These are phyloP conservation scores for Graphium colonna DNA, from an alignment of 2,888 invertebrate species.

Conservation along the genomic window DNA sequence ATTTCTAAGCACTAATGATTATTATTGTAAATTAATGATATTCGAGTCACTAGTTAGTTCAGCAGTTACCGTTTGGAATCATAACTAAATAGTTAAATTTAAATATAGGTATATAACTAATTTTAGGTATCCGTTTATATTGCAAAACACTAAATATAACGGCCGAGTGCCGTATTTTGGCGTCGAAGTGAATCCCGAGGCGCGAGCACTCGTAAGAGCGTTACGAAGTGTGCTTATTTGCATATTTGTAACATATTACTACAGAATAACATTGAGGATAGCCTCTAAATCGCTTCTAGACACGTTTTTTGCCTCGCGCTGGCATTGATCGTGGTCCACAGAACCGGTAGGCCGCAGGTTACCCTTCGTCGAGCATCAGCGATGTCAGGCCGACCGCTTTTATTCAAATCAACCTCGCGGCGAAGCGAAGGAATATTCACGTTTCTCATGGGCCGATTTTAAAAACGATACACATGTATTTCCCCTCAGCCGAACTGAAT, in stretches of 20 bases:
- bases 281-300: conserved; percentile 59
- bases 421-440: conserved; percentile 20
- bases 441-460: background rate
- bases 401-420: conserved; percentile 42
- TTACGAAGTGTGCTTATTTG: conserved; percentile 17
- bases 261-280: conserved; percentile 28
- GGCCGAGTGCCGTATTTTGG: background rate
- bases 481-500: background rate
- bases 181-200: background rate
- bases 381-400: conserved; percentile 32
- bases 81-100: too few species aligned
- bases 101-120: too few species aligned
- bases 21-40: too few species aligned
- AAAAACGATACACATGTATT: background rate
- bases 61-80: too few species aligned
- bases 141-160: background rate
- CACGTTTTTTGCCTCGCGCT: conserved; percentile 66
- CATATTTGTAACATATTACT: conserved; percentile 24
- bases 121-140: background rate
- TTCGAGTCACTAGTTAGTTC: too few species aligned
- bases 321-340: conserved; percentile 69
- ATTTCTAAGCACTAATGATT: background rate
- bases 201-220: conserved; percentile 1
- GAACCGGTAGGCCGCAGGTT: conserved; percentile 72
- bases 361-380: conserved; percentile 65